Percentiles rank a stretch among this genome's conserved stretches.
Evolutionary conservation across 2,888 invertebrate genomes (phyloP).

Genomic region (Oscheius sp.): DNA sequence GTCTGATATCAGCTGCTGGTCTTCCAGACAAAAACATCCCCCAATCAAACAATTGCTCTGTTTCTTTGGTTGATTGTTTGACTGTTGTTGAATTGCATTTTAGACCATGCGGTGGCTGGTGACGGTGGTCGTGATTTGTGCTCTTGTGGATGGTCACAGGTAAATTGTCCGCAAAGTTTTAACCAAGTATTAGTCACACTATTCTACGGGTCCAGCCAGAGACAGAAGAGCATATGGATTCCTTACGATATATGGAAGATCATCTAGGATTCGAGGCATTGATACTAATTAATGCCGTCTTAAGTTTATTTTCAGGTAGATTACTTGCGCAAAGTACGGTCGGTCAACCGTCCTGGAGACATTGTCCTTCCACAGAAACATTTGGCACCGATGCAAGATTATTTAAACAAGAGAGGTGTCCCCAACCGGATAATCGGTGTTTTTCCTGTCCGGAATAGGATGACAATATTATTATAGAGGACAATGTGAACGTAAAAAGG

Average conservation of each 20-base stretch:
- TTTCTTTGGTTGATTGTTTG: not conserved
- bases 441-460: no score
- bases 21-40: not conserved
- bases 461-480: constrained; percentile 1
- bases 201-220: constrained; percentile 28
- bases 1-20: not conserved
- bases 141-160: constrained; percentile 5
- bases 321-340: constrained; percentile 4
- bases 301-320: constrained; percentile 12
- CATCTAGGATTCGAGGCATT: constrained; percentile 20
- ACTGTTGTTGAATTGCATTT: not conserved
- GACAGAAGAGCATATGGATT: constrained; percentile 18
- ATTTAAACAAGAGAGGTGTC: constrained; percentile 9
- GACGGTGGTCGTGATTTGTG: not conserved
- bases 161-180: not conserved
- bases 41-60: not conserved
- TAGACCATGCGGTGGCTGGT: constrained; percentile 14
- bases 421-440: constrained; percentile 32
- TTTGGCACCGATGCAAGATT: constrained; percentile 13
- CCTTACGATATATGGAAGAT: constrained; percentile 14
- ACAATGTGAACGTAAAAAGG: constrained; percentile 18
- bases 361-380: not conserved
- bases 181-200: constrained; percentile 4
- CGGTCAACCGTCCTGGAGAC: constrained; percentile 14
- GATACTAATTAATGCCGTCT: not conserved